A percentile compares a stretch with the other conserved stretches of the same genome.
Conservation (phyloP, 2,113 vertebrate genomes). For the Anguilla japonica region DNA sequence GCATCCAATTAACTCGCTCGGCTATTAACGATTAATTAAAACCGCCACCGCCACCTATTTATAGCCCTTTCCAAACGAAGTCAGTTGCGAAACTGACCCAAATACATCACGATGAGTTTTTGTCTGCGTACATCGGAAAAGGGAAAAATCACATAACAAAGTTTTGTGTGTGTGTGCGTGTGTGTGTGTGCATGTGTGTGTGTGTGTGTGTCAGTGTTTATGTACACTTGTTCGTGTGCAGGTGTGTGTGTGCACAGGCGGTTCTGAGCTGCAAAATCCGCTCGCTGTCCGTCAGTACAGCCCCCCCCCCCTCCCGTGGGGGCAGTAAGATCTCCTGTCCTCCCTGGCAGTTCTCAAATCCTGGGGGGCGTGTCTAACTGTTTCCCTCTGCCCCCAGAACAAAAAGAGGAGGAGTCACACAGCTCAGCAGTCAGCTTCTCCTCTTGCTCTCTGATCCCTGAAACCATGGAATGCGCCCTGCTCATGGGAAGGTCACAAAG, state of each 20-base stretch:
- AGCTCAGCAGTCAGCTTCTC: conserved; percentile 50
- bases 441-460: conserved; percentile 39
- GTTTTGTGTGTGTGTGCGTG: neutral
- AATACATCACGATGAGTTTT: conserved; percentile 70
- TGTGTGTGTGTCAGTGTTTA: no score
- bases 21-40: conserved; percentile 66
- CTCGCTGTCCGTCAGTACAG: no score
- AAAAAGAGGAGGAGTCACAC: conserved; percentile 49
- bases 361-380: conserved; percentile 39
- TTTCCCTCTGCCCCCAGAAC: conserved; percentile 57
- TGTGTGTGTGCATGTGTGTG: no score
- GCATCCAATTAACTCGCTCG: conserved; percentile 62
- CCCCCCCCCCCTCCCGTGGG: neutral
- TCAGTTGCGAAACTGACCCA: conserved; percentile 65
- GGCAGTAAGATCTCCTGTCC: conserved; percentile 20
- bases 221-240: no score
- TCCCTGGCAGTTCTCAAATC: neutral
- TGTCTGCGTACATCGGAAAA: conserved; percentile 53
- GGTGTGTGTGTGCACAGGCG: no score
- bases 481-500: conserved; percentile 32
- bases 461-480: conserved; percentile 23
- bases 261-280: no score
- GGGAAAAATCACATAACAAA: conserved; percentile 9
- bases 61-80: conserved; percentile 58
- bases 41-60: conserved; percentile 54